Evolutionary conservation across 2,797 vertebrate species (phyloP), one percentile per base, ranked within the genome.

Genomic region (Ceryle rudis): DNA sequence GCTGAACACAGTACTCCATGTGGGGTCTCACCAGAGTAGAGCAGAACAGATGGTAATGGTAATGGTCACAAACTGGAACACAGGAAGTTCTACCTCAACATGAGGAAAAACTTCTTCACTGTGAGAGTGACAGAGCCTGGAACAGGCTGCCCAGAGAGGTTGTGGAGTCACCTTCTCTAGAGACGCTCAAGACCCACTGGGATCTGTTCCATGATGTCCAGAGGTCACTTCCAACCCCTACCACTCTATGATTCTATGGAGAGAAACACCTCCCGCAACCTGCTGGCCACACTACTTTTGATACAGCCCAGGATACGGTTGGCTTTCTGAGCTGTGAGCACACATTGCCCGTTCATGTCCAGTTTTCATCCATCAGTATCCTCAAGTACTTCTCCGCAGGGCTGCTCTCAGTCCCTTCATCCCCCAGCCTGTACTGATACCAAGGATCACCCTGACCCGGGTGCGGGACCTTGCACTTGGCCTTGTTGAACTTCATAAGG

Each of bases 381-480:
- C 35, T 21, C 26, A 57, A 67, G 8, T 46, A 21, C 26, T 73
- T 61, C 22, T 67, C 18, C 0, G 2, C 41, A 61, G 23, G 14
- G 11, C 60, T 70, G 21, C 14, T 73, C 35, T 51, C 20, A 15
- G 19, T 15, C 7, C 6, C 4, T 64, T 72, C 44, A 42, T 31
- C 4, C 17, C 14, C 12, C 31, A 66, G 35, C 6, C 62, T 41
- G 8, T 35, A n/a, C 10, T 41, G 25, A 8, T 29, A 60, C 12
- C 2, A 3, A 15, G 18, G 11, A 0, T 3, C 55, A 21, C 26
- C 33, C 51, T 0, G 0, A 11, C 9, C 21, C n/a, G 39, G 3
- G 25, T 31, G 11, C 39, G 55, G 47, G 6, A 55, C 33, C 62
- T 37, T 41, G 29, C 33, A 10, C 29, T 55, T 51, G 54, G 29